Percentiles rank a stretch among this genome's conserved stretches.
These are phyloP conservation scores for Tinamus major DNA, from an alignment of 2,797 vertebrate species.

Conservation along the genomic window DNA sequence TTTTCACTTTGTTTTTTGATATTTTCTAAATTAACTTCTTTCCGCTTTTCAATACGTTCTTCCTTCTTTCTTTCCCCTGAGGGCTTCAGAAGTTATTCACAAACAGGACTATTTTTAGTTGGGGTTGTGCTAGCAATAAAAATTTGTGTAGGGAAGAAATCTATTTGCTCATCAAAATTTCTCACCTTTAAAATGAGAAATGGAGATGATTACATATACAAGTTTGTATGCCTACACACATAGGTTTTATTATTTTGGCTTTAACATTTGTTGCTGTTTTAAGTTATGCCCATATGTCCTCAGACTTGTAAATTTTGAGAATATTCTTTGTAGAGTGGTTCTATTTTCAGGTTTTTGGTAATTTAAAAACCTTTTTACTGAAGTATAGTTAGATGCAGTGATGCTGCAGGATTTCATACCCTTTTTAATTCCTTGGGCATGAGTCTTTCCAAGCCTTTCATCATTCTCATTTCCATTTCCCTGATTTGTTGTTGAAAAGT, in stretches of 20 bases:
- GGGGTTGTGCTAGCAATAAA: background rate
- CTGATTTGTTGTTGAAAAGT: conserved; percentile 25
- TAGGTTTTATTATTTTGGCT: background rate
- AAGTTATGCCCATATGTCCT: background rate
- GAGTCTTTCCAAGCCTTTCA: background rate
- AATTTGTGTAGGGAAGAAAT: background rate
- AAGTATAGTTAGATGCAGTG: background rate
- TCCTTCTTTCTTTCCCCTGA: background rate
- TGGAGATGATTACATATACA: background rate
- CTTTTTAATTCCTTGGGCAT: background rate
- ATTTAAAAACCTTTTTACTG: background rate
- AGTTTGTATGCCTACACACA: background rate
- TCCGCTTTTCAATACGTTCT: background rate
- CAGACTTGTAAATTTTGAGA: background rate
- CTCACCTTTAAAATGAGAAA: background rate
- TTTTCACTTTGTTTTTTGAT: background rate
- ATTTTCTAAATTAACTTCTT: background rate
- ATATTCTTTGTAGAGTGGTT: background rate
- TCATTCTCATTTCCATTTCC: background rate
- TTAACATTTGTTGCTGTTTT: background rate
- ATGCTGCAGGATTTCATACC: background rate
- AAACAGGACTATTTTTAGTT: background rate
- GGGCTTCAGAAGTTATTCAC: background rate
- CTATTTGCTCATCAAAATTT: conserved; percentile 3
- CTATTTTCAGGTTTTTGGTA: background rate